Evolutionary conservation across 2,888 invertebrate genomes (phyloP), one percentile per base, ranked within the genome.

Genomic region (Alloscopus bannaensis): DNA sequence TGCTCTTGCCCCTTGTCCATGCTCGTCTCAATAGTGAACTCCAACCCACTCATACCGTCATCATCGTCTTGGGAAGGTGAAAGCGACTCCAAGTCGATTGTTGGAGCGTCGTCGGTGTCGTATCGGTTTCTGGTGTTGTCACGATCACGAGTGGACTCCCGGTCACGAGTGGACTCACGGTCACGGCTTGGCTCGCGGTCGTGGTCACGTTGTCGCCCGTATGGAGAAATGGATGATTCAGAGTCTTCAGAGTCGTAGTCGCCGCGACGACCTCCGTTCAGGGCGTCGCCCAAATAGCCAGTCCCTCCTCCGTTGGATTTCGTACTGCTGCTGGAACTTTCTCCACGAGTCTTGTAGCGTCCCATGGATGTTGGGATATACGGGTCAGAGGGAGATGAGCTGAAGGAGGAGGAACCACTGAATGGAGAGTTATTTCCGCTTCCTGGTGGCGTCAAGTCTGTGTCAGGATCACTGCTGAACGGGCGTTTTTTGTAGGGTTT

Each of bases 1-100:
- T 36, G 18, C 6, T 22, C 47, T 6, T 59, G 45, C 2, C 22
- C 60, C n/a, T 80, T 73, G 47, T 73, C 80, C 71, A 82, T 68
- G 31, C 79, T 82, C 2, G 82, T 82, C n/a, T 82, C 82, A 40
- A 82, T 80, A 3, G 80, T 80, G 57, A 82, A 82, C 24, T 82
- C 82, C 8, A 82, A 57, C 16, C 75, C 78, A 28, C 76, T 64
- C 77, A 77, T 77, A 18, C 78, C 81, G 18, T 81, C 82, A 3
- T 75, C 76, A n/a, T 66, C 71, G 42, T 72, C 65, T 6, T 60
- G n/a, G 4, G 22, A 57, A 0, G 68, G 55, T 4, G 47, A 22
- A 3, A 82, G 40, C 4, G 70, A 50, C 75, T 80, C 79, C 20
- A 82, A 57, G 22, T 79, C 79, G 0, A 82, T 70, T 1, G 79